A percentile compares a stretch with the other conserved stretches of the same genome.
Conservation (phyloP, 2,797 vertebrate species). For the Heteromormyrus szaboi region DNA sequence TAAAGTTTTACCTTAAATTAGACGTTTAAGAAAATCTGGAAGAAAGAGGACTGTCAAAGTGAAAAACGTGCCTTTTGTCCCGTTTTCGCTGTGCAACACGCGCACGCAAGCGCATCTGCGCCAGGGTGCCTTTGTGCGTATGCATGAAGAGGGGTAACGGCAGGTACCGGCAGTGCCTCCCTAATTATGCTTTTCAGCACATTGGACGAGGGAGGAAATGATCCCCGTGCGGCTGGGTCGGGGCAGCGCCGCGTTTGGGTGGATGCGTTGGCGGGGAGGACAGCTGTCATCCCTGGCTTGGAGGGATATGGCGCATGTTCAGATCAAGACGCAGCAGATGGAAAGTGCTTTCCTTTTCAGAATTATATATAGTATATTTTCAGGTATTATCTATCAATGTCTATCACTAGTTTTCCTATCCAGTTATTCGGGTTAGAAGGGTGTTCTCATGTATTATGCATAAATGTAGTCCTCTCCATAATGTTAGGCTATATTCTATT, state of each 20-base stretch:
- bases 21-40: background rate
- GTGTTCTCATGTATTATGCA: conserved; percentile 6
- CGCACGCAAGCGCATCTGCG: background rate
- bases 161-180: conserved; percentile 1
- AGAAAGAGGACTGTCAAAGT: background rate
- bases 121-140: conserved; percentile 19
- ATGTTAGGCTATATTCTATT: background rate
- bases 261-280: conserved; percentile 4
- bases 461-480: background rate
- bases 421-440: background rate
- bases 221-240: background rate
- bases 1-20: background rate
- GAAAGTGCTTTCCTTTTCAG: background rate
- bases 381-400: conserved; percentile 15
- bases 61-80: conserved; percentile 2
- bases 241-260: background rate
- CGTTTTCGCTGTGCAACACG: background rate
- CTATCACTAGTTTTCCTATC: conserved; percentile 10
- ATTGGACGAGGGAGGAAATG: conserved; percentile 3
- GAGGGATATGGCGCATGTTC: background rate
- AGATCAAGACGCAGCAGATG: conserved; percentile 10
- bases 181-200: conserved; percentile 1
- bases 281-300: conserved; percentile 7
- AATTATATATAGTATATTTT: conserved; percentile 8
- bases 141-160: conserved; percentile 14